Percentiles rank a stretch among this genome's conserved stretches.
Conservation (phyloP, 2,113 vertebrate genomes). For the Macroglossus sobrinus region DNA sequence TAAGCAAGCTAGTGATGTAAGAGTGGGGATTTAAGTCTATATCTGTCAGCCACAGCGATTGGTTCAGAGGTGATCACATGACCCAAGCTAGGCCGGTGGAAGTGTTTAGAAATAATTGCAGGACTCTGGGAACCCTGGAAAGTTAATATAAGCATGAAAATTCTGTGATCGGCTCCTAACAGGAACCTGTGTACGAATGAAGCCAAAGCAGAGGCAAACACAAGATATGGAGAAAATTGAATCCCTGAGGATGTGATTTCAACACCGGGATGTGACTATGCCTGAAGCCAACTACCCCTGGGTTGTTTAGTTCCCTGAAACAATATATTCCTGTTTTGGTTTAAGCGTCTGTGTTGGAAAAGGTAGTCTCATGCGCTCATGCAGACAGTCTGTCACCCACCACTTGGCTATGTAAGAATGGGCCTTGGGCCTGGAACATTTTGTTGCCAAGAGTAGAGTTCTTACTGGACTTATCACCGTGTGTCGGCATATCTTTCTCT, state of each 20-base stretch:
- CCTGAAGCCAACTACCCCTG: not conserved
- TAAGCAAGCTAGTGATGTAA: not conserved
- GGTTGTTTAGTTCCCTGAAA: not conserved
- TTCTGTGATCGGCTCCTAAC: not conserved
- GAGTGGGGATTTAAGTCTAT: not conserved
- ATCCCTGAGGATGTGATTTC: not conserved
- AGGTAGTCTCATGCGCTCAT: not conserved
- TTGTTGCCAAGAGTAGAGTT: not conserved
- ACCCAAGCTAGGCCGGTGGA: not conserved
- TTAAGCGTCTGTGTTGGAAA: not conserved
- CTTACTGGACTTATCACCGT: not conserved
- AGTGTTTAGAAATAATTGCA: not conserved
- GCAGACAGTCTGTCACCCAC: not conserved
- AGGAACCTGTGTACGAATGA: not conserved
- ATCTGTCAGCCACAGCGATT: not conserved
- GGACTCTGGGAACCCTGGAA: not conserved
- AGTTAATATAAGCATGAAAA: not conserved
- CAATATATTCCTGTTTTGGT: not conserved
- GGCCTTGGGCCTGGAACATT: not conserved
- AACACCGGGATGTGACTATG: not conserved
- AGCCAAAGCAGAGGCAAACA: not conserved
- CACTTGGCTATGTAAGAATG: not conserved
- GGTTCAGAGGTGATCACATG: not conserved
- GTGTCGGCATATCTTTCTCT: not conserved
- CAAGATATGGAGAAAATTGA: not conserved